Conservation (phyloP, 2,797 vertebrate species). For the Acropternis orthonyx region DNA sequence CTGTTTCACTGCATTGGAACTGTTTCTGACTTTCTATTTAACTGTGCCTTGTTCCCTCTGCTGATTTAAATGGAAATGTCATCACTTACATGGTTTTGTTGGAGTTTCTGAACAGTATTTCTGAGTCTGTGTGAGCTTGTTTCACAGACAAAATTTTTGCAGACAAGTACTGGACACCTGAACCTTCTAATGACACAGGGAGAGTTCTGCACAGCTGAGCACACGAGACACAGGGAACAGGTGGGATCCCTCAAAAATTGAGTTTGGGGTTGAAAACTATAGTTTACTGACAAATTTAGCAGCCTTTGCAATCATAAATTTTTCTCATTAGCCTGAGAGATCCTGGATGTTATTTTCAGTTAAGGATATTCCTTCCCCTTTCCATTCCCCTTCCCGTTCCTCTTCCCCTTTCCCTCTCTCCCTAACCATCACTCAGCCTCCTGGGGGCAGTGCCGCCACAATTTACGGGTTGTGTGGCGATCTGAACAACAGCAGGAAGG, state of each 20-base stretch:
- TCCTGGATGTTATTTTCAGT: background rate
- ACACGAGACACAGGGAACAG: background rate
- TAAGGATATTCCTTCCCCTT: background rate
- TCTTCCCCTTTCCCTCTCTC: accelerated
- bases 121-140: background rate
- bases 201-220: background rate
- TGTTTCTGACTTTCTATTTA: background rate
- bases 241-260: background rate
- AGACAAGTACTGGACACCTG: accelerated
- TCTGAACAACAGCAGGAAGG: background rate
- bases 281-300: background rate
- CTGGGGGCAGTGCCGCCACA: accelerated
- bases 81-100: accelerated
- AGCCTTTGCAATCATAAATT: background rate
- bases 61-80: background rate
- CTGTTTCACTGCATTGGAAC: background rate
- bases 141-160: background rate
- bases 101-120: background rate
- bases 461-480: background rate
- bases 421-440: background rate
- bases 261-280: background rate
- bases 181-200: accelerated
- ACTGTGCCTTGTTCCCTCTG: background rate
- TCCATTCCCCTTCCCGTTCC: accelerated
- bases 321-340: background rate